These are phyloP conservation scores for Rhaphigaster nebulosa DNA, from an alignment of 2,888 invertebrate genomes.

Conservation along the genomic window DNA sequence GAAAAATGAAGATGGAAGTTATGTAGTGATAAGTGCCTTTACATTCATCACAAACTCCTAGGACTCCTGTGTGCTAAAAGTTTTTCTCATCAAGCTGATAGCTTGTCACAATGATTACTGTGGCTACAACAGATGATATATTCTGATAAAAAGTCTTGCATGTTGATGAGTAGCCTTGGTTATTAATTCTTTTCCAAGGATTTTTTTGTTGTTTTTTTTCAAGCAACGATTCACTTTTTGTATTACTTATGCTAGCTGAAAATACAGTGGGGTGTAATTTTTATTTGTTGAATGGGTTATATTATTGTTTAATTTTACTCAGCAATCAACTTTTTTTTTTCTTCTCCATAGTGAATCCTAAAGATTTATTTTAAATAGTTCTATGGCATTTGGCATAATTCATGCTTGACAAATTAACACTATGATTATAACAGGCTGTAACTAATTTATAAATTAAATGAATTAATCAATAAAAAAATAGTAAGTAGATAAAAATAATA, in stretches of 20 bases:
- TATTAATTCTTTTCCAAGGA: constrained; percentile 3
- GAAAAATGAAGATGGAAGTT: constrained; percentile 32
- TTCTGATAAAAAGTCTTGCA: constrained; percentile 42
- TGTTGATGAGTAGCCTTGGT: constrained; percentile 15
- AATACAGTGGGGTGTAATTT: background rate
- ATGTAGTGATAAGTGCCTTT: constrained; percentile 11
- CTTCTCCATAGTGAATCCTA: background rate
- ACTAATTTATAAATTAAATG: no score
- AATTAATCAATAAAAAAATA: no score
- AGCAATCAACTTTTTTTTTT: background rate
- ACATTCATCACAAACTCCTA: background rate
- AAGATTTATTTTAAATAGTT: background rate
- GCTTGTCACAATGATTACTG: background rate
- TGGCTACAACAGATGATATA: constrained; percentile 22
- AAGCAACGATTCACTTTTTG: background rate
- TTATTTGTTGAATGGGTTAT: background rate
- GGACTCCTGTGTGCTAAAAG: background rate
- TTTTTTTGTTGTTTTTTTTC: background rate
- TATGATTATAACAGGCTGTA: no score
- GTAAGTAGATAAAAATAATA: no score
- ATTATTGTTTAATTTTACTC: background rate
- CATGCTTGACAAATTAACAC: no score
- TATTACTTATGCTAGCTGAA: background rate
- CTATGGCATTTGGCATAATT: background rate
- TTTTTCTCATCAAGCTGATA: constrained; percentile 34